Base-by-base conservation (phyloP, 2,797 vertebrate genomes). In the Phrynocephalus guinanensis region DNA sequence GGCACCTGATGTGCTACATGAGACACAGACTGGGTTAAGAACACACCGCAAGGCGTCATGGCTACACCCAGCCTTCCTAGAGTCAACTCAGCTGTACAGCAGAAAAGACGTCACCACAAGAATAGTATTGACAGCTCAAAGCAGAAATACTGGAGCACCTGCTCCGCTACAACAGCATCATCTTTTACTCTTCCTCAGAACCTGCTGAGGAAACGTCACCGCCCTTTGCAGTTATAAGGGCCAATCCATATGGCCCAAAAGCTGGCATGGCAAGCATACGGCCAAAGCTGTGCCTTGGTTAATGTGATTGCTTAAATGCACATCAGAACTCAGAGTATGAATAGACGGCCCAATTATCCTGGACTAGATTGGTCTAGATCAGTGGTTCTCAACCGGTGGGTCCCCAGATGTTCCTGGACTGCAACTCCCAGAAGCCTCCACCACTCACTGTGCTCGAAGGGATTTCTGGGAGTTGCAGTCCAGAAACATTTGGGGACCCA, bases 1-100 rank as follows among this genome's bases (percentile, higher is more conserved):
- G 94, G 95, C 93, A 91, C 91, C 92, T 93, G 87, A 76, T 93
- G 94, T 91, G 93, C 94, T 94, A 95, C 93, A 90, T 91, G 87
- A 95, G 93, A 94, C 95, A 95, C 72, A 0, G 0, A 94, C 92
- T 91, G 93, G 93, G 95, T 93, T 94, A 94, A 79, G 67, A 94
- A 77, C 63, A 85, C 66, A 88, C 20, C 79, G 85, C 33, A 68
- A 79, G 87, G 87, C 66, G 78, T n/a, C 66, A 77, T 7, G 63
- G 87, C 83, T 85, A 70, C 87, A 85, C 87, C 83, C 79, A 63
- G 87, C 79, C 24, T 87, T 80, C 66, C 56, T 88, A 85, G 63
- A 76, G 11, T 77, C 71, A n/a, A 70, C 50, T 83, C 30, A 83
- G 70, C 86, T 77, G 83, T 66, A 83, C 79, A 72, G 83, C 44